Conservation (phyloP, 2,797 vertebrate species). For the Rhynchonycteris naso region DNA sequence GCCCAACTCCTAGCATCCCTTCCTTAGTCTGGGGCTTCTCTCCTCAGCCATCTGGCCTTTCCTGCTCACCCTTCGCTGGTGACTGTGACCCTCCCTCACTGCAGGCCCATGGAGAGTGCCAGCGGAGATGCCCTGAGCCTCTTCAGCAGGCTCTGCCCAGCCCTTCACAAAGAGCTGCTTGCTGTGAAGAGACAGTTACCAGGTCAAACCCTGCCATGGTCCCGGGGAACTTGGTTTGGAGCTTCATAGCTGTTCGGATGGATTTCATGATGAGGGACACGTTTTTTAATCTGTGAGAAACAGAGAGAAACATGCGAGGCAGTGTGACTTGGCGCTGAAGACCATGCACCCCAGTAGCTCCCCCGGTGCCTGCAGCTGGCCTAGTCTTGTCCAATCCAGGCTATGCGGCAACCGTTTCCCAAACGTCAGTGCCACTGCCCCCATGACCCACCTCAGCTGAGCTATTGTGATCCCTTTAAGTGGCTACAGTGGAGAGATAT, state of each 20-base stretch:
- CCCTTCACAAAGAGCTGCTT: background rate
- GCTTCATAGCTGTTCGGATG: constrained; percentile 87
- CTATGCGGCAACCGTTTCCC: background rate
- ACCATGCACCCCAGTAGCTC: background rate
- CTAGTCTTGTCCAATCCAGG: fast-evolving
- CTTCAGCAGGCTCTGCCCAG: too few relatives aligned
- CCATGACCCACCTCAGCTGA: fast-evolving
- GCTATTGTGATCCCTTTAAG: background rate
- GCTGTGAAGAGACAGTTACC: constrained; percentile 84
- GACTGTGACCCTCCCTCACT: too few relatives aligned
- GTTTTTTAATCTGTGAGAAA: constrained; percentile 85
- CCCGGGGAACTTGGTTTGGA: constrained; percentile 89
- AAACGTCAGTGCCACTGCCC: background rate
- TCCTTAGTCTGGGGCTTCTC: background rate
- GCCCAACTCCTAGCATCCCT: background rate
- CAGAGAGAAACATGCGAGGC: constrained; percentile 20
- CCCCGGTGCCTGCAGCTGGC: background rate
- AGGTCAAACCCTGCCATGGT: constrained; percentile 94
- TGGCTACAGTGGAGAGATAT: background rate
- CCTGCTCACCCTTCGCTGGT: background rate
- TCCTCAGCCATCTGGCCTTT: background rate
- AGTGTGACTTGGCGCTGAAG: fast-evolving
- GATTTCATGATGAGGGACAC: constrained; percentile 82
- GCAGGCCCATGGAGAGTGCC: background rate
- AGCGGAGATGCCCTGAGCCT: background rate